Percentiles rank a stretch among this genome's conserved stretches.
phyloP scores from a whole-genome alignment of 2,888 invertebrate species.

The Geophilus truncorum region DNA sequence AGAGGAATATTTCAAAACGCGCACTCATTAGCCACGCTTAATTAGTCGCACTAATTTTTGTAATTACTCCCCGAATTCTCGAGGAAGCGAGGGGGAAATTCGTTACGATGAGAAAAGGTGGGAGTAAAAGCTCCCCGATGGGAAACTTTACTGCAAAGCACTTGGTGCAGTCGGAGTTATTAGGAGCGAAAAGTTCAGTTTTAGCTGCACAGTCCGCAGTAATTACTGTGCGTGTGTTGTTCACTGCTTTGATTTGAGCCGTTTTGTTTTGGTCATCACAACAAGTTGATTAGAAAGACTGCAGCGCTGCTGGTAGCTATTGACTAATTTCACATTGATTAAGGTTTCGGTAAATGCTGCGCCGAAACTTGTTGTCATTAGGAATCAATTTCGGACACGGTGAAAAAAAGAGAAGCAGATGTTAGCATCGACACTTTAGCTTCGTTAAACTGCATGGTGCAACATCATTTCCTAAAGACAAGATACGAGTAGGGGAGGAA shows the following conservation, averaged over 20 bases:
- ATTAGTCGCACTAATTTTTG: conserved; percentile 16
- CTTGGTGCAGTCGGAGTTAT: not conserved
- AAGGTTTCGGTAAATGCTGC: not conserved
- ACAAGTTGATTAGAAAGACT: not conserved
- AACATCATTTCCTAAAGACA: conserved; percentile 25
- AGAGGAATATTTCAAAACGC: not conserved
- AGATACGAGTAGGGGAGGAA: not conserved
- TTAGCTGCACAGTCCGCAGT: not conserved
- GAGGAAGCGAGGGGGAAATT: not conserved
- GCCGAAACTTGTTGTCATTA: conserved; percentile 7
- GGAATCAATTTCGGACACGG: conserved; percentile 22
- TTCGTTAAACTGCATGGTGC: conserved; percentile 22
- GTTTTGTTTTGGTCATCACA: not conserved
- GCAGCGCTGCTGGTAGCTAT: conserved; percentile 6
- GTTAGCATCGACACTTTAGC: conserved; percentile 25
- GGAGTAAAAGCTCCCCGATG: conserved; percentile 15
- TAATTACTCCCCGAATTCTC: conserved; percentile 5
- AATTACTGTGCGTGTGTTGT: not conserved
- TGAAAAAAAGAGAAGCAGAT: not conserved
- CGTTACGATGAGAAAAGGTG: not conserved
- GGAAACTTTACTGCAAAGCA: not conserved
- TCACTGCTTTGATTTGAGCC: not conserved
- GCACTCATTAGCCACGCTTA: conserved; percentile 20
- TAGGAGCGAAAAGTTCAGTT: not conserved
- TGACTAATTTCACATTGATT: conserved; percentile 15